phyloP scores from a whole-genome alignment of 37 sponge, comb jelly and placozoan species.

The Cladorhizidae sp. region DNA sequence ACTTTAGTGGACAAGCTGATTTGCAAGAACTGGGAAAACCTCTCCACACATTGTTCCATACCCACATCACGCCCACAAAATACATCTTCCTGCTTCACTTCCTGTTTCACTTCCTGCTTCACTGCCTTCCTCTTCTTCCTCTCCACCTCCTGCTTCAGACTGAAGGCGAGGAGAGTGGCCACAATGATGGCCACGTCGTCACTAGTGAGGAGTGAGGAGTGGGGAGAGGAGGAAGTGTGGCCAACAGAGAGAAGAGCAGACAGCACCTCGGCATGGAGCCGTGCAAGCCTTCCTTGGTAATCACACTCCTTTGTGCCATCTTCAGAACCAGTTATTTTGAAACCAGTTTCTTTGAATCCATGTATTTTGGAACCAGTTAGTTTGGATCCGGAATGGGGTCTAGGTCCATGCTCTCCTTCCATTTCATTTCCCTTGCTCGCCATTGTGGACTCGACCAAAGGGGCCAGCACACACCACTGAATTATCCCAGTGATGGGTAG shows the following conservation, averaged over 20 bases:
- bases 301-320: not conserved
- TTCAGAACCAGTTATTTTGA: not conserved
- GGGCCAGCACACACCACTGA: conserved; percentile 61
- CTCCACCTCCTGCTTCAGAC: not conserved
- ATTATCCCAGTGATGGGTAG: conserved; percentile 57
- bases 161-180: conserved; percentile 27
- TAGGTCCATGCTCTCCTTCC: no score
- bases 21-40: conserved; percentile 78
- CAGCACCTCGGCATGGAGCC: conserved; percentile 51
- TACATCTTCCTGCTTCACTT: not conserved
- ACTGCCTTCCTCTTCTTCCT: no score
- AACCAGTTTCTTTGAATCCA: not conserved
- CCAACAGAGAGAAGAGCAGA: conserved; percentile 21
- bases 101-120: conserved; percentile 20
- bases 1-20: conserved; percentile 38
- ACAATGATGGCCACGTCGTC: conserved; percentile 25
- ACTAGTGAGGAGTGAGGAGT: not conserved
- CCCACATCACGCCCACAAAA: not conserved
- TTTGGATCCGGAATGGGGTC: not conserved
- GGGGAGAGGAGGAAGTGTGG: not conserved
- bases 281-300: conserved; percentile 9
- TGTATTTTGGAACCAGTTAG: not conserved
- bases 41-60: conserved; percentile 56
- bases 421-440: not conserved
- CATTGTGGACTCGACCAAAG: not conserved